Base-by-base conservation (phyloP, 2,888 invertebrate genomes). In the Mimumesa dahlbomi region DNA sequence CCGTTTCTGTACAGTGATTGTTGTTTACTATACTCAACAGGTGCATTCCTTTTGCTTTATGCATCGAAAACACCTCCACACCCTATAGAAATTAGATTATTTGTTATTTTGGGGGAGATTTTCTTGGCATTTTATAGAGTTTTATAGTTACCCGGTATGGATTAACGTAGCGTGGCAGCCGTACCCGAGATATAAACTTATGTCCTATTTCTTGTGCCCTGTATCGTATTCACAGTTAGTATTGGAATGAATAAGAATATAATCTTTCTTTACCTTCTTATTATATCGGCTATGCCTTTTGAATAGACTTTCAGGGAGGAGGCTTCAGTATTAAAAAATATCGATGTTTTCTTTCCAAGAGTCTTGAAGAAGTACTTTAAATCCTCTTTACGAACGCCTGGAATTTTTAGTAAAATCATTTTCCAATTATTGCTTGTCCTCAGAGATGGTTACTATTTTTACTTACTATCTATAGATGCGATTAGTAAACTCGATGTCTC, bases 151-250 rank as follows among this genome's bases (percentile, higher is more conserved):
- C 93, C 90, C 93, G 91, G 77, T 92, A 91, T 34, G 91, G 91
- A 79, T 94, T 93, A 72, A 93, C 92, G 84, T 94, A 94, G 59
- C 95, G 90, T 0, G 95, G 95, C 75, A 95, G 90, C 11, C 95
- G 91, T 67, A 93, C 91, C 57, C 88, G 82, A 6, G 84, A 85
- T 31, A 86, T 78, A 64, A 85, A 86, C 66, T 83, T 85, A 61
- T 86, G 84, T 52, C 86, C 90, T 77, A 87, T 85, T 77, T 90
- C 90, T 77, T 89, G 88, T 48, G 90, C 89, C 76, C 90, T 90
- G 69, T 56, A 83, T 83, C 3, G 34, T 29, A 34, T 0, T 18
- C 29, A 21, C 22, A 7, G 7, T 38, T 7, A 0, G 3, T 31
- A 18, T 16, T 29, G 42, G 18, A 42, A 34, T 34, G 13, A 6